Base-by-base conservation (phyloP, 2,888 invertebrate genomes). In the Tetragnatha montana region DNA sequence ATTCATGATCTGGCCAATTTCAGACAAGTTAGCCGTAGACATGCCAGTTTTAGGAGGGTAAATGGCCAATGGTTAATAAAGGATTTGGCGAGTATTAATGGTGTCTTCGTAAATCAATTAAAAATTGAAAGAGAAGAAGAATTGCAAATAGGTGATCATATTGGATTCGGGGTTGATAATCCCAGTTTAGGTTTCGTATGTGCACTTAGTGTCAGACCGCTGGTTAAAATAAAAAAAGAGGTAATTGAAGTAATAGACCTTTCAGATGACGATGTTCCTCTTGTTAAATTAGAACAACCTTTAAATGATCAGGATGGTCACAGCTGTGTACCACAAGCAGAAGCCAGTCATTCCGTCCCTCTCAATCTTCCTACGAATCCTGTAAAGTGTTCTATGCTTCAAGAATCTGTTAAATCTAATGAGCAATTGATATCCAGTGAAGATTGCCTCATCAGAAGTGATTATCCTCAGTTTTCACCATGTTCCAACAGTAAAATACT, bases 11-110 rank as follows among this genome's bases (percentile, higher is more conserved):
- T 86, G 7, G 35, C 10, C 7, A 69, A 71, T 17, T 85, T 70
- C 60, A 8, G 35, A 6, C 78, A 82, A n/a, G 78, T 91, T n/a
- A 90, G 88, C 12, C 71, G 88, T 12, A 14, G 47, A 1, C 91
- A 91, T 73, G 91, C 81, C 6, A 21, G 14, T 6, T 79, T 91
- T 74, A 14, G 69, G 6, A 81, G 35, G 22, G 35, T 19, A 17
- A 49, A 69, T 17, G 79, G 71, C 19, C 21, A 14, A 3, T 85
- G 87, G 81, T 84, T 78, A 19, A 47, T 89, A 10, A 85, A 70
- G 73, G 90, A 90, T 69, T 21, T 89, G 35, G 47, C 75, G 0
- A 91, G 91, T 51, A 12, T 79, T 2, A 81, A 91, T 88, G 89
- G 89, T 12, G 68, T 88, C 3, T 91, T 12, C 76, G 85, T 89